Evolutionary conservation across 2,113 vertebrate genomes (phyloP).

Genomic region (Salminus brasiliensis): DNA sequence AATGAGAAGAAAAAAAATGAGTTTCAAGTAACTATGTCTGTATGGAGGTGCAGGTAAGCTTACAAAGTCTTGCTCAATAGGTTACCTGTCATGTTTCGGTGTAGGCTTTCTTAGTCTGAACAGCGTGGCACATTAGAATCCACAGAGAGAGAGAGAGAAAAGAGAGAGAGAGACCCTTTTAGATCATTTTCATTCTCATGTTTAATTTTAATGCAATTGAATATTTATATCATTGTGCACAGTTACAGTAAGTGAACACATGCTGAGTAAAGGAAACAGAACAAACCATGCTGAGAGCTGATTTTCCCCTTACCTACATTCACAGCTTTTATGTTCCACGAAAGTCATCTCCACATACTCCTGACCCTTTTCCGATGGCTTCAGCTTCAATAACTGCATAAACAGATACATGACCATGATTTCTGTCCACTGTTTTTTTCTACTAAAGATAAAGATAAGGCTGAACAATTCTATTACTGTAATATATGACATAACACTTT

Average conservation of each 20-base stretch:
- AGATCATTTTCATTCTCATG: background rate
- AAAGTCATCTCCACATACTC: slow-evolving; percentile 83
- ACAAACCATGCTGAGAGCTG: slow-evolving; percentile 36
- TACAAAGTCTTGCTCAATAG: background rate
- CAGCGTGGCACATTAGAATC: slow-evolving; percentile 36
- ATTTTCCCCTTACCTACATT: slow-evolving; percentile 80
- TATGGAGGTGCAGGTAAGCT: background rate
- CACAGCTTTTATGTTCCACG: slow-evolving; percentile 82
- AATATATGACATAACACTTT: no score
- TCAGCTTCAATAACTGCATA: slow-evolving; percentile 78
- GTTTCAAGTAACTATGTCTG: background rate
- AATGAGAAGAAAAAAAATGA: slow-evolving; percentile 7
- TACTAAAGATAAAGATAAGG: background rate
- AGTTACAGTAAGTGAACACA: background rate
- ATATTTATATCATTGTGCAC: slow-evolving; percentile 8
- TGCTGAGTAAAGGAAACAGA: slow-evolving; percentile 27
- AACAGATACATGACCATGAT: slow-evolving; percentile 33
- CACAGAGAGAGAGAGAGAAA: background rate
- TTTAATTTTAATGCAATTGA: background rate
- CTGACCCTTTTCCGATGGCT: slow-evolving; percentile 70
- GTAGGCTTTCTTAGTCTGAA: slow-evolving; percentile 71
- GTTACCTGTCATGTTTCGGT: slow-evolving; percentile 72
- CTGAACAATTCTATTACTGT: background rate
- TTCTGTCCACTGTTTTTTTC: background rate
- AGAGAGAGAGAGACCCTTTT: background rate